These are phyloP conservation scores for Stratiomys singularior DNA, from an alignment of 2,888 invertebrate genomes.

Conservation along the genomic window DNA sequence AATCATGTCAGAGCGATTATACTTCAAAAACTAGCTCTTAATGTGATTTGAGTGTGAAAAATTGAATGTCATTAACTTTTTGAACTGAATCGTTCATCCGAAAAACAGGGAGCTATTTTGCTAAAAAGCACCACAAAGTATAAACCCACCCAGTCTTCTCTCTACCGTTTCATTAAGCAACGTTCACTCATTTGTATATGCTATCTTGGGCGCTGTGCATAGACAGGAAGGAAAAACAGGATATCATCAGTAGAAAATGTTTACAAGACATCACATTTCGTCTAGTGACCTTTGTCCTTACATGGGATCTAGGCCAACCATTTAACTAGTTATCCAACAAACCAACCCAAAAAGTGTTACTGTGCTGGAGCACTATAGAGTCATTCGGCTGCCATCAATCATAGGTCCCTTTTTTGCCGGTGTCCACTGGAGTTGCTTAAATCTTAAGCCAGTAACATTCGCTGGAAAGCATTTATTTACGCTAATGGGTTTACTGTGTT, in stretches of 20 bases:
- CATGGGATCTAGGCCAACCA: conserved; percentile 3
- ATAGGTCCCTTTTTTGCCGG: not conserved
- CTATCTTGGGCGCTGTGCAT: not conserved
- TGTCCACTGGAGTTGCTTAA: conserved; percentile 3
- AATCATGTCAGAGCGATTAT: not conserved
- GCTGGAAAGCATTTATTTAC: not conserved
- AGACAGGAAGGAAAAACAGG: conserved; percentile 6
- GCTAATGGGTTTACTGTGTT: conserved; percentile 11
- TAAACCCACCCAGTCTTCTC: not conserved
- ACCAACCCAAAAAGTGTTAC: not conserved
- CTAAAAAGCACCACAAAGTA: not conserved
- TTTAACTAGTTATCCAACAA: not conserved
- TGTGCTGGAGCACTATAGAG: not conserved
- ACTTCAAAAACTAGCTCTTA: conserved; percentile 21
- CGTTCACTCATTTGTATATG: not conserved
- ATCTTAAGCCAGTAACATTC: conserved; percentile 4
- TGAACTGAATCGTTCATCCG: conserved; percentile 11
- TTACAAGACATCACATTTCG: conserved; percentile 23
- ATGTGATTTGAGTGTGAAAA: conserved; percentile 39
- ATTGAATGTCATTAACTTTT: conserved; percentile 35
- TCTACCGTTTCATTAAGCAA: not conserved
- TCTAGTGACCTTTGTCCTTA: conserved; percentile 26
- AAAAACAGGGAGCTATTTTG: not conserved
- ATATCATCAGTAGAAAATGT: conserved; percentile 13
- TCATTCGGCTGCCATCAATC: conserved; percentile 24